Evolutionary conservation across 2,113 vertebrate genomes (phyloP).

Genomic region (Rissa tridactyla): DNA sequence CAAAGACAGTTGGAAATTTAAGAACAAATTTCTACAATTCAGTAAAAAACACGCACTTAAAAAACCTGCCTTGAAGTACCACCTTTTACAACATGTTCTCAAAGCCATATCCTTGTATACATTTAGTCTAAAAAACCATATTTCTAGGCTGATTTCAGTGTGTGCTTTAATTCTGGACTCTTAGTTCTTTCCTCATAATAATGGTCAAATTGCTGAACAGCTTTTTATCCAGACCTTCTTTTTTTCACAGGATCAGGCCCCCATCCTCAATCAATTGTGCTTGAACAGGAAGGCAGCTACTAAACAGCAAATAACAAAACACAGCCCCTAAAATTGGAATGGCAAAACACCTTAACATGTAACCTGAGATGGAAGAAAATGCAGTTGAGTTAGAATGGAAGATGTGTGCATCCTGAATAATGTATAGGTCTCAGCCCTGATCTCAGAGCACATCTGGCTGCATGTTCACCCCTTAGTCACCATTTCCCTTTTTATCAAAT

Average conservation of each 20-base stretch:
- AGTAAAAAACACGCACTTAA: background rate
- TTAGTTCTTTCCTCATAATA: background rate
- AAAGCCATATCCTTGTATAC: background rate
- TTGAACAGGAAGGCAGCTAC: background rate
- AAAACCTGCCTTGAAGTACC: background rate
- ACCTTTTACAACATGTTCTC: background rate
- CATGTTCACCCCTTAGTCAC: background rate
- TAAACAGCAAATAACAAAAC: background rate
- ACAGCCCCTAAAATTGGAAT: background rate
- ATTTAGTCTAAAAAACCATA: background rate
- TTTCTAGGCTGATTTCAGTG: background rate
- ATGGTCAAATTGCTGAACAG: background rate
- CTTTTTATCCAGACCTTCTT: background rate
- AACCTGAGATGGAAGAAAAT: background rate
- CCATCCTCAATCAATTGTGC: background rate
- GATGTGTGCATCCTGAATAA: no score
- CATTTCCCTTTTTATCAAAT: background rate
- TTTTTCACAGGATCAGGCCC: background rate
- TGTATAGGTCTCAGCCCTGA: background rate
- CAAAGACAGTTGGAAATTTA: background rate
- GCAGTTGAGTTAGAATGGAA: background rate
- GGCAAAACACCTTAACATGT: background rate
- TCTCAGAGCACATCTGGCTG: background rate
- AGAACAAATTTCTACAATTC: background rate
- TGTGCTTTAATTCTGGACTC: background rate